Evolutionary conservation across 2,888 invertebrate species (phyloP).

Genomic region (Notodonta dromedarius): DNA sequence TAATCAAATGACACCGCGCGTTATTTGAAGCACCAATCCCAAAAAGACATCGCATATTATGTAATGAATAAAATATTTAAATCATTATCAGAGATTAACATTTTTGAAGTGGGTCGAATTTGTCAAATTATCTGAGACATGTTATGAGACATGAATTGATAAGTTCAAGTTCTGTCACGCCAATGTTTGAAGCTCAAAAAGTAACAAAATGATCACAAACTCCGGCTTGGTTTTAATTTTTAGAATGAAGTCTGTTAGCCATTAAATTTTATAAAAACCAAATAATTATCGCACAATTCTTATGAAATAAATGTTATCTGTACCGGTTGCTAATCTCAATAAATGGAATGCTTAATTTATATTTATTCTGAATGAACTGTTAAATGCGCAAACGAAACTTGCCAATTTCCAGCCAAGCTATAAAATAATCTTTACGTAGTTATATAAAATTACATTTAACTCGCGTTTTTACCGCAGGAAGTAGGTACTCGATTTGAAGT

Average conservation of each 20-base stretch:
- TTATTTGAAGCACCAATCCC: too few relatives aligned
- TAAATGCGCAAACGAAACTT: slow-evolving; percentile 10
- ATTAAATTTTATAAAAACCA: too few relatives aligned
- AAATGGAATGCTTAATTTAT: slow-evolving; percentile 26
- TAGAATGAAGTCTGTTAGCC: too few relatives aligned
- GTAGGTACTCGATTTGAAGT: background rate
- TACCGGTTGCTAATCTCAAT: slow-evolving; percentile 24
- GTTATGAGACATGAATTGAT: slow-evolving; percentile 27
- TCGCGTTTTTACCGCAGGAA: slow-evolving; percentile 9
- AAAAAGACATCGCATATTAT: too few relatives aligned
- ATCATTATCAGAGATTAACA: too few relatives aligned
- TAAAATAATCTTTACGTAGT: slow-evolving; percentile 12
- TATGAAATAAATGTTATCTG: background rate
- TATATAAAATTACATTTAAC: slow-evolving; percentile 4
- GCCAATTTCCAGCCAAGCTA: slow-evolving; percentile 15
- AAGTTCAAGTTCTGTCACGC: slow-evolving; percentile 11
- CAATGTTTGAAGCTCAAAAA: slow-evolving; percentile 15
- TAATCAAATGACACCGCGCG: background rate
- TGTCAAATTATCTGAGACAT: background rate
- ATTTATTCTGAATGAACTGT: background rate
- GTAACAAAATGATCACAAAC: slow-evolving; percentile 7
- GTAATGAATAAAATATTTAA: too few relatives aligned
- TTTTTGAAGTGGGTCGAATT: too few relatives aligned
- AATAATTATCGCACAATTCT: background rate
- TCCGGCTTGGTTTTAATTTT: slow-evolving; percentile 2